A percentile compares a stretch with the other conserved stretches of the same genome.
phyloP scores from a whole-genome alignment of 2,113 vertebrate genomes.

The Dissostichus mawsoni region DNA sequence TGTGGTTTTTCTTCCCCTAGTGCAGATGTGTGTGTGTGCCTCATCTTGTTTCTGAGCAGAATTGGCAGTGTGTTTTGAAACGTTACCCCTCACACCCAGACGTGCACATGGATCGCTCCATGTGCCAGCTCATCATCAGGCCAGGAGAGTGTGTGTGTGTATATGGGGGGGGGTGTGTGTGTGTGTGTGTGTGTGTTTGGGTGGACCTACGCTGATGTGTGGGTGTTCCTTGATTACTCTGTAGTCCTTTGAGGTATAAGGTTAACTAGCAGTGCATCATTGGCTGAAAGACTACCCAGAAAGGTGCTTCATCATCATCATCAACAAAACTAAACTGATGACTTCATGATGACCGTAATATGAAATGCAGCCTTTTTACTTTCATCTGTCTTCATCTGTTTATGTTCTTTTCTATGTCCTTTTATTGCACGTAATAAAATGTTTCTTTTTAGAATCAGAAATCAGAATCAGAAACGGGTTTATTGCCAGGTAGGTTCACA shows the following conservation, averaged over 20 bases:
- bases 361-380: conserved; percentile 40
- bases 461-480: too few relatives aligned
- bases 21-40: conserved; percentile 17
- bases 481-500: too few relatives aligned
- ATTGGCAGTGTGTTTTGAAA: conserved; percentile 69
- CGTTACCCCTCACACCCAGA: conserved; percentile 41
- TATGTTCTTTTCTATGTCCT: conserved; percentile 1
- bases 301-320: conserved; percentile 46
- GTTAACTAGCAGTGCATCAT: conserved; percentile 50
- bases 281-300: conserved; percentile 50
- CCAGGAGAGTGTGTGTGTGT: neutral
- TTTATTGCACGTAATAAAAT: conserved; percentile 16
- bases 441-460: neutral
- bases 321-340: conserved; percentile 48
- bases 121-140: conserved; percentile 51
- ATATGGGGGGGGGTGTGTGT: neutral
- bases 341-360: conserved; percentile 46
- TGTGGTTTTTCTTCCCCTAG: neutral
- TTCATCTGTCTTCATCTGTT: conserved; percentile 27
- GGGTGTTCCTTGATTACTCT: conserved; percentile 62
- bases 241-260: conserved; percentile 54
- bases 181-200: conserved; percentile 18
- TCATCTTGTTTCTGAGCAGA: conserved; percentile 50
- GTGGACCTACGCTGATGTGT: conserved; percentile 28
- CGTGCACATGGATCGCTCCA: conserved; percentile 31